These are phyloP conservation scores for Lemur catta DNA, from an alignment of 2,797 vertebrate species.

Conservation along the genomic window DNA sequence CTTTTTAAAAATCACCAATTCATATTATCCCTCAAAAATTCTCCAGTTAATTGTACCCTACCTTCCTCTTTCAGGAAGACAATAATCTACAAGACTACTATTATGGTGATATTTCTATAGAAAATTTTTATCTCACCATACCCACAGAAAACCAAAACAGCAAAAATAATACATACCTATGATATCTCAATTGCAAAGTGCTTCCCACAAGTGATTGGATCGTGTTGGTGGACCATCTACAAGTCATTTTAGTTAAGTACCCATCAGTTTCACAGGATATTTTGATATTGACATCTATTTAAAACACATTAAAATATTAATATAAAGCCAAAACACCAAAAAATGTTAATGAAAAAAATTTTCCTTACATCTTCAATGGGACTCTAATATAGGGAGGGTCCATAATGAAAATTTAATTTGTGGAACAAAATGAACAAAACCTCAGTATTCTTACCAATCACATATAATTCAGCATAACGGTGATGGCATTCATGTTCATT, in stretches of 20 bases:
- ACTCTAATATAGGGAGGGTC: neutral
- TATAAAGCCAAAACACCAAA: neutral
- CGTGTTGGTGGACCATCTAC: constrained; percentile 88
- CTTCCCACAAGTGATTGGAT: constrained; percentile 77
- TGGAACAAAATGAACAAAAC: neutral
- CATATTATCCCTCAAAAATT: neutral
- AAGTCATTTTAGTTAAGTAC: constrained; percentile 90
- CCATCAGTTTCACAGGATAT: constrained; percentile 92
- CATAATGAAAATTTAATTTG: neutral
- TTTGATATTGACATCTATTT: constrained; percentile 86
- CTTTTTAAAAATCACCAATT: constrained; percentile 22
- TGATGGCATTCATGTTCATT: constrained; percentile 83
- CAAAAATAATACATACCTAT: constrained; percentile 79
- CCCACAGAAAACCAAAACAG: neutral
- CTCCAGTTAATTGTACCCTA: neutral
- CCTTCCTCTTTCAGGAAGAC: neutral
- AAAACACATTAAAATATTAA: constrained; percentile 80
- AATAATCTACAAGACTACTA: neutral
- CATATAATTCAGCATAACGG: constrained; percentile 91
- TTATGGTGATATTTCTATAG: neutral
- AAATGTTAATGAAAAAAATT: constrained; percentile 41
- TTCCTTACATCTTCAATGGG: neutral
- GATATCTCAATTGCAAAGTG: constrained; percentile 82
- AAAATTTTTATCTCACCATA: neutral
- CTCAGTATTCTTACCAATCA: constrained; percentile 88